These are phyloP conservation scores for Neomorphus geoffroyi DNA, from an alignment of 2,797 vertebrate genomes.

Conservation along the genomic window DNA sequence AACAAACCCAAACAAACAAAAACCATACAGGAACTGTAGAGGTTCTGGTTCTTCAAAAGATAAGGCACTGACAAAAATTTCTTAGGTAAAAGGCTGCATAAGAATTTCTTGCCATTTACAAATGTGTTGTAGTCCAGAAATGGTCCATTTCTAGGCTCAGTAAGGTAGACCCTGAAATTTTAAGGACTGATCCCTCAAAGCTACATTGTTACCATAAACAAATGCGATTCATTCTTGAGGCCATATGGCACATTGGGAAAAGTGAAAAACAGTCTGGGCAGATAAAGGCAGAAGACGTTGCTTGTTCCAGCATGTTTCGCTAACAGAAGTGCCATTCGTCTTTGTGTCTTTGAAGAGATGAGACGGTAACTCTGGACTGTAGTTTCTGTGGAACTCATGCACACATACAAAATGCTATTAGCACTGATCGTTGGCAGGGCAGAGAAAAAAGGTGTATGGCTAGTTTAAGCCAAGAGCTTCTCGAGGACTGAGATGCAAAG, in stretches of 20 bases:
- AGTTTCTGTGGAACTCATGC: conserved; percentile 79
- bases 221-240: conserved; percentile 74
- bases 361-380: conserved; percentile 66
- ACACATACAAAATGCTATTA: conserved; percentile 76
- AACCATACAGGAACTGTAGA: conserved; percentile 74
- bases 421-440: conserved; percentile 67
- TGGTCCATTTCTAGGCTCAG: conserved; percentile 78
- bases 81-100: conserved; percentile 87
- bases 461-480: conserved; percentile 68
- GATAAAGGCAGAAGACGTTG: conserved; percentile 78
- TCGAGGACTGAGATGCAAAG: conserved; percentile 25
- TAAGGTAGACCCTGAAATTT: conserved; percentile 79
- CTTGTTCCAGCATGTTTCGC: conserved; percentile 66
- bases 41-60: conserved; percentile 81
- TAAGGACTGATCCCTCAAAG: conserved; percentile 78
- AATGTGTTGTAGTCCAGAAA: conserved; percentile 78
- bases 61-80: conserved; percentile 96
- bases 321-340: conserved; percentile 63
- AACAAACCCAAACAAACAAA: conserved; percentile 2
- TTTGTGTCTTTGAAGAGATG: conserved; percentile 69
- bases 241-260: conserved; percentile 76
- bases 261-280: conserved; percentile 81
- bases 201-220: conserved; percentile 74
- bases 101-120: conserved; percentile 83
- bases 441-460: conserved; percentile 61